These are phyloP conservation scores for Tolmerus cingulatus DNA, from an alignment of 2,888 invertebrate genomes.

Conservation along the genomic window DNA sequence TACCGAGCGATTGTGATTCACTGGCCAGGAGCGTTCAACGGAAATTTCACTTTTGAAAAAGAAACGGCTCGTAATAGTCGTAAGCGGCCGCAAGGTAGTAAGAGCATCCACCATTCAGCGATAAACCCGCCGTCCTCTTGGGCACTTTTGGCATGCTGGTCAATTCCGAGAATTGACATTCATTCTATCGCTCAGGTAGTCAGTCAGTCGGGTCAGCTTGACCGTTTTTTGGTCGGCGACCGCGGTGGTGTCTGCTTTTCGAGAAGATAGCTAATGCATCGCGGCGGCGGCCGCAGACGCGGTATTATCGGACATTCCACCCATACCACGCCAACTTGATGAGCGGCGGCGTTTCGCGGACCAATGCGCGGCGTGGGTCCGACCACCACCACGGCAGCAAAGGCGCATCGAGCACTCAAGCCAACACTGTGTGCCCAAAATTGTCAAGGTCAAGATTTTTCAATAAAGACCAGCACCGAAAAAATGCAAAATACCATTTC, in stretches of 20 bases:
- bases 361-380: neutral
- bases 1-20: neutral
- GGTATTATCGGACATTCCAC: neutral
- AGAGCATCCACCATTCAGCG: neutral
- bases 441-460: constrained; percentile 50
- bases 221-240: neutral
- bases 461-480: constrained; percentile 47
- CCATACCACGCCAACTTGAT: neutral
- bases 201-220: neutral
- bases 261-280: neutral
- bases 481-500: constrained; percentile 48
- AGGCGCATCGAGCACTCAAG: neutral
- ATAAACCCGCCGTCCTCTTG: neutral
- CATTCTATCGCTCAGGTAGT: constrained; percentile 12
- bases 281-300: neutral
- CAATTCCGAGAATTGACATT: constrained; percentile 13
- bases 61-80: neutral
- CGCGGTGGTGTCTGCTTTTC: neutral
- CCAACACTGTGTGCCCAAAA: constrained; percentile 32
- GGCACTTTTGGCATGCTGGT: neutral
- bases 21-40: neutral
- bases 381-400: neutral
- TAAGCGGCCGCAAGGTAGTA: neutral
- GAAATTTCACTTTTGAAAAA: neutral
- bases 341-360: neutral